Evolutionary conservation across 2,888 invertebrate species (phyloP).

Genomic region (Spodoptera picta): DNA sequence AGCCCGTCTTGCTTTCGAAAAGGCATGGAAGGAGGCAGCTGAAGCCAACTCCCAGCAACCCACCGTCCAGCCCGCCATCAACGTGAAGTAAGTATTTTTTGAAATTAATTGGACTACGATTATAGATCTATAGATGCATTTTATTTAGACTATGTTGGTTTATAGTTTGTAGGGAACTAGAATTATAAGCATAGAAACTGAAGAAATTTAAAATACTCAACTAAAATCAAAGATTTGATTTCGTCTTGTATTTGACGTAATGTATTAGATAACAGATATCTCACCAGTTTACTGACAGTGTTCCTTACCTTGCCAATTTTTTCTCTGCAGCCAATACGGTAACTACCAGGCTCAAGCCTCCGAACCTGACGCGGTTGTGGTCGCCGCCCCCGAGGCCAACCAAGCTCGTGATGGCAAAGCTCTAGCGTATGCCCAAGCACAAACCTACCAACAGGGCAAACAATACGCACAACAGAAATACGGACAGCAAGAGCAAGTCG

Average conservation of each 20-base stretch:
- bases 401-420: slow-evolving; percentile 66
- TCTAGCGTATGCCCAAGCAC: slow-evolving; percentile 47
- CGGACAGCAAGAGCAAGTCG: slow-evolving; percentile 33
- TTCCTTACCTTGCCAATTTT: neutral
- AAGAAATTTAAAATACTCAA: no score
- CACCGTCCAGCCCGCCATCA: slow-evolving; percentile 26
- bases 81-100: slow-evolving; percentile 12
- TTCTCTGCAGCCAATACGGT: slow-evolving; percentile 34
- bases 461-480: slow-evolving; percentile 45
- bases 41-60: slow-evolving; percentile 72
- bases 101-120: no score
- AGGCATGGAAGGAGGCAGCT: slow-evolving; percentile 91
- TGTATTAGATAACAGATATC: no score
- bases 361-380: slow-evolving; percentile 34
- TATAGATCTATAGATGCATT: no score
- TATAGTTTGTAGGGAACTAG: no score
- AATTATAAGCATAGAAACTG: no score
- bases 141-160: no score
- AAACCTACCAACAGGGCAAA: slow-evolving; percentile 34
- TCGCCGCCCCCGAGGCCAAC: slow-evolving; percentile 32
- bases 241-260: no score
- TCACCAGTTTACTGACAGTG: no score
- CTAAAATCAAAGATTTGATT: no score
- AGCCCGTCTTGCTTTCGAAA: slow-evolving; percentile 91
- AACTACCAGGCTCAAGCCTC: slow-evolving; percentile 56